Base-by-base conservation (phyloP, 2,797 vertebrate species). In the Staurois parvus region DNA sequence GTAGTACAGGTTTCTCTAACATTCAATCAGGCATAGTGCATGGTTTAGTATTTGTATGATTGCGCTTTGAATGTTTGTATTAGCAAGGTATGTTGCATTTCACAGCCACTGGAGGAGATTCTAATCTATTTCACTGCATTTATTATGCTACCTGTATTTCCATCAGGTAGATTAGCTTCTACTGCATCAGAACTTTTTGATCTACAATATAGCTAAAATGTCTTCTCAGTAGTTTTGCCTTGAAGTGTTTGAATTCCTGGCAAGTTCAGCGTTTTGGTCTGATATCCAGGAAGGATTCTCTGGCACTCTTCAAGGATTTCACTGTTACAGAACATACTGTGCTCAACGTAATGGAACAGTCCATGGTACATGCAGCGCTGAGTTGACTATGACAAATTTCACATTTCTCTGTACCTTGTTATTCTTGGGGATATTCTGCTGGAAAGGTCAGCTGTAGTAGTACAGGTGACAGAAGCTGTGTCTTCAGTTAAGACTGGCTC, bases 181-280 rank as follows among this genome's bases (percentile, higher is more conserved):
- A 56, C 21, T 56, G 21, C 21, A 56, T 24, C 11, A 56, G 52
- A 56, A 56, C 21, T 2, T 21, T 56, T 21, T 12, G 52, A 1
- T 17, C 21, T 56, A 56, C 52, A 56, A 24, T 56, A 56, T 56
- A 21, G 52, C 52, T 56, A 19, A 17, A 52, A 52, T 19, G 48
- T 52, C 19, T 56, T 34, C 52, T 80, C 78, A 80, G 78, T 80
- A 80, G 78, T 80, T 80, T 30, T n/a, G 17, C 19, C 15, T 19
- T 4, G 42, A 8, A 26, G 77, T 28, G 11, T 79, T 42, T 3
- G 34, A 52, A 52, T 17, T 52, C 17, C 48, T 52, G 13, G 48
- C 15, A 12, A 52, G 13, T 52, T 52, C 52, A 21, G 19, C 11
- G 4, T 56, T 56, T 5, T 21, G 19, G 52, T 5, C 40, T 10